phyloP scores from a whole-genome alignment of 1,140 invertebrate genomes.

The Idris sp. region DNA sequence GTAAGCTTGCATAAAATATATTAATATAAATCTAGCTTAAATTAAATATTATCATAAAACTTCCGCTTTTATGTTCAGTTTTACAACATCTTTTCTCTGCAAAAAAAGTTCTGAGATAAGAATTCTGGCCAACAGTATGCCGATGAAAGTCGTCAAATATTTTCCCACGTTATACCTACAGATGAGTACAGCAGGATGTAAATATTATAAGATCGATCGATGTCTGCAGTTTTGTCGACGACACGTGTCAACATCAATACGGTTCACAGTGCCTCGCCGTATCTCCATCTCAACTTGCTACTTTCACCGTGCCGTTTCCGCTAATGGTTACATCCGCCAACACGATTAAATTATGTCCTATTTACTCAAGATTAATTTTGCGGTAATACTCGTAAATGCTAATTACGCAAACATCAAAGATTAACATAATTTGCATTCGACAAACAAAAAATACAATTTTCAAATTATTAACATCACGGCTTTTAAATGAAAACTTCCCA shows the following conservation, averaged over 20 bases:
- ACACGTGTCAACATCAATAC: conserved; percentile 51
- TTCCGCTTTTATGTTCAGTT: too few species aligned
- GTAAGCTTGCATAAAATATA: too few species aligned
- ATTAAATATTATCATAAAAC: too few species aligned
- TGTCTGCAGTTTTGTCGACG: conserved; percentile 28
- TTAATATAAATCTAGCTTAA: too few species aligned
- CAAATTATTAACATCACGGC: too few species aligned
- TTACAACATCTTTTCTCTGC: too few species aligned
- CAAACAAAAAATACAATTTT: too few species aligned
- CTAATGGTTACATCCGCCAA: conserved; percentile 62
- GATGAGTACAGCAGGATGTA: too few species aligned
- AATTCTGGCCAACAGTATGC: too few species aligned
- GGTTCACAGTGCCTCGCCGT: conserved; percentile 42
- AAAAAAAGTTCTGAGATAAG: too few species aligned
- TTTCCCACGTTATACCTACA: conserved; percentile 10
- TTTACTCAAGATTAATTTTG: conserved; percentile 49
- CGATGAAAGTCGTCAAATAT: neutral
- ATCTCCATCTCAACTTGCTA: conserved; percentile 58
- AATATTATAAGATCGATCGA: conserved; percentile 28
- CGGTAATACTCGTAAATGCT: neutral
- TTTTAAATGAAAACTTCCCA: too few species aligned
- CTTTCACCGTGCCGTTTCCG: conserved; percentile 61
- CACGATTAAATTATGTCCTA: conserved; percentile 58
- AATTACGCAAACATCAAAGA: conserved; percentile 9
- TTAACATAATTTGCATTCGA: too few species aligned